Evolutionary conservation across 1,140 invertebrate genomes (phyloP).

Genomic region (Hyles euphorbiae): DNA sequence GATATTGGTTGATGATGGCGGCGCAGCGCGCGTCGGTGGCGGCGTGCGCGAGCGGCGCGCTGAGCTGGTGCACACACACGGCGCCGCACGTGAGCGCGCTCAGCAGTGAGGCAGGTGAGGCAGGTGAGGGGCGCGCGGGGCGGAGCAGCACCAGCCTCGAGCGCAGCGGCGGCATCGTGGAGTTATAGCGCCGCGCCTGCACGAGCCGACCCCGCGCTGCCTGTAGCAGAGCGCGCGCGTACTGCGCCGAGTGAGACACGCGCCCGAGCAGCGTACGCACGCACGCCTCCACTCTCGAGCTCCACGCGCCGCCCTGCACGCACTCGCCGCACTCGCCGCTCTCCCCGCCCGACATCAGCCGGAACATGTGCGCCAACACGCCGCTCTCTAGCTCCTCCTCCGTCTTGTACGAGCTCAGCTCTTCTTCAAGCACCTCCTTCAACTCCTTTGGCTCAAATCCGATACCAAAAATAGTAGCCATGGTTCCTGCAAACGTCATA

Average conservation of each 20-base stretch:
- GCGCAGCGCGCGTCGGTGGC: constrained; percentile 39
- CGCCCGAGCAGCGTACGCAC: constrained; percentile 32
- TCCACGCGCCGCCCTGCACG: constrained; percentile 27
- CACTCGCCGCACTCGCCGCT: constrained; percentile 4
- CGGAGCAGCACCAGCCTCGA: constrained; percentile 34
- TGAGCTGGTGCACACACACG: constrained; percentile 28
- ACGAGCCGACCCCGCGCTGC: constrained; percentile 30
- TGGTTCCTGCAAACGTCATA: not conserved
- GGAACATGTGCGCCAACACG: constrained; percentile 35
- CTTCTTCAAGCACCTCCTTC: constrained; percentile 22
- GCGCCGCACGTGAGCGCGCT: constrained; percentile 1
- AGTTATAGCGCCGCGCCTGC: constrained; percentile 18
- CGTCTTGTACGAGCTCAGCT: constrained; percentile 26
- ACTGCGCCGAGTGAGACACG: constrained; percentile 46
- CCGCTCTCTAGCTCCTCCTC: constrained; percentile 36
- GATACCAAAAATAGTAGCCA: constrained; percentile 47
- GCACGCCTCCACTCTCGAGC: constrained; percentile 31
- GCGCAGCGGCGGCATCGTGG: constrained; percentile 19
- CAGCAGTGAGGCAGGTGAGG: not conserved
- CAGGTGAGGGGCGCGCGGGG: not conserved
- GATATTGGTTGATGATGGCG: constrained; percentile 39
- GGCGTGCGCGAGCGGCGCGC: constrained; percentile 27
- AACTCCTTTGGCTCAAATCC: constrained; percentile 39
- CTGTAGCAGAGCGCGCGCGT: constrained; percentile 34
- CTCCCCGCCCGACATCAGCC: constrained; percentile 25